A percentile compares a stretch with the other conserved stretches of the same genome.
Conservation (phyloP, 2,888 invertebrate species). For the Euzetes globulus region DNA sequence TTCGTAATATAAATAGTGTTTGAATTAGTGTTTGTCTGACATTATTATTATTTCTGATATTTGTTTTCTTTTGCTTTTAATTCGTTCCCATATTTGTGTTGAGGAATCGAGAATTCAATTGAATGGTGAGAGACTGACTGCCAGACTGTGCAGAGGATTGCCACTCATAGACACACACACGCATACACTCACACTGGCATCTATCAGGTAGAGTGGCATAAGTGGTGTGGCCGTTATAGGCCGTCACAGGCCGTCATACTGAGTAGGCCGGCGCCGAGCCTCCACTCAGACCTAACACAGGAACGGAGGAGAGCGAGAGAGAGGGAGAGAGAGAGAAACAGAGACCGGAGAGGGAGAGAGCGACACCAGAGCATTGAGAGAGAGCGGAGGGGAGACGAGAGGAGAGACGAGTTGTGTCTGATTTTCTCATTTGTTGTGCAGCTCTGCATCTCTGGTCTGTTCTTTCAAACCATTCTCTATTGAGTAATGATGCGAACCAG, state of each 20-base stretch:
- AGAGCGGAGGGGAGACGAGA: background rate
- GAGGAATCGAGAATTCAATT: background rate
- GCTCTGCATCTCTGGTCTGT: constrained; percentile 4
- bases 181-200: background rate
- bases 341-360: constrained; percentile 8
- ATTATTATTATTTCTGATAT: background rate
- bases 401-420: constrained; percentile 13
- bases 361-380: background rate
- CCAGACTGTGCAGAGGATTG: background rate
- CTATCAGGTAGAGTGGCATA: background rate
- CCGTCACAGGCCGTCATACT: background rate
- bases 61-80: background rate
- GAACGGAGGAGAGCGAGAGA: background rate
- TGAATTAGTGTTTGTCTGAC: background rate
- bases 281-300: constrained; percentile 14
- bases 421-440: constrained; percentile 2
- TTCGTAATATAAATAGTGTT: background rate
- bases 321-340: background rate
- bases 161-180: background rate
- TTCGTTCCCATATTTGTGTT: constrained; percentile 10
- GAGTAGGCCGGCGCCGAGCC: constrained; percentile 21
- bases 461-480: constrained; percentile 11
- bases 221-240: constrained; percentile 2
- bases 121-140: background rate
- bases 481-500: background rate